Evolutionary conservation across 2,888 invertebrate genomes (phyloP), one percentile per base, ranked within the genome.

Genomic region (Cryptus viduatorius): DNA sequence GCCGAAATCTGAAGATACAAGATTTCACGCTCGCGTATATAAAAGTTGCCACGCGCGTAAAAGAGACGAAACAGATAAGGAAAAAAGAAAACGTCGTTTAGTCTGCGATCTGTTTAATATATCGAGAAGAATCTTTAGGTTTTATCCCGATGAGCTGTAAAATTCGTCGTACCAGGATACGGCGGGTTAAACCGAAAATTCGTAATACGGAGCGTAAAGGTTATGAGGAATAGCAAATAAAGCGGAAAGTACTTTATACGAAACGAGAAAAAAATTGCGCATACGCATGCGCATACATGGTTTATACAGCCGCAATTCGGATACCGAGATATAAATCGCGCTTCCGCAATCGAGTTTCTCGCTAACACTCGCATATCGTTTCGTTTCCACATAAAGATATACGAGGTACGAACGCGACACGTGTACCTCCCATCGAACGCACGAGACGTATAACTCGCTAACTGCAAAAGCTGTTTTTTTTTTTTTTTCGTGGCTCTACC

Each of bases 331-430:
- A 61, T 31, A 29, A 24, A 29, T 61, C 14, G 61, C 29, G 61
- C 31, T 61, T 61, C 73, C 59, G 44, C 53, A 65, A 77, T 67
- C 53, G 56, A 56, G 29, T 44, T 24, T 24, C 67, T 42, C n/a
- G 67, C 61, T 53, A 72, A 44, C 72, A 29, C 29, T 56, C 65
- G n/a, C 61, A 67, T 42, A 42, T 61, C 72, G 64, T 68, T 72
- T 56, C 69, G 37, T 37, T n/a, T 50, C 16, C 31, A 69, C 53
- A 50, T 16, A 31, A 31, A 16, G 29, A 78, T 12, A 44, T 68
- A 65, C 67, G 56, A 61, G 61, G 61, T 37, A 61, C n/a, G 46
- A 46, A 8, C 24, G 72, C 31, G 59, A 61, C 73, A 73, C 73
- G 72, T 59, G 72, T 72, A 59, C 53, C 44, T 37, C 44, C 8